Evolutionary conservation across 1,140 invertebrate species (phyloP), one percentile per base, ranked within the genome.

Genomic region (Dufourea novaeangliae): DNA sequence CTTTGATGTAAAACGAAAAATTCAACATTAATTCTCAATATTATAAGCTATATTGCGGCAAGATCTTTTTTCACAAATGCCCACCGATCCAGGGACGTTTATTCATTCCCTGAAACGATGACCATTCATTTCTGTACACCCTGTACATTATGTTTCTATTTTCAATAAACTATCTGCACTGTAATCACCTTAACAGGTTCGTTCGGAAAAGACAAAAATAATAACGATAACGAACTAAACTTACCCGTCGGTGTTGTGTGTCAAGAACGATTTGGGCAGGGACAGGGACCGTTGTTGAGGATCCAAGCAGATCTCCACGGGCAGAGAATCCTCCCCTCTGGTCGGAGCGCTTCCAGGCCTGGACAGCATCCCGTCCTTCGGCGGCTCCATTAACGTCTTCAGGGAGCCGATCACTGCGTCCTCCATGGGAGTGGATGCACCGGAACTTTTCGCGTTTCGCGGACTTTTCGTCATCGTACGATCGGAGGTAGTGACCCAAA

Each of bases 201-300:
- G 20, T n/a, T 17, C 41, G 41, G 4, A n/a, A 6, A 14, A n/a
- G 2, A 7, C 46, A 17, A n/a, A 46, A 5, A 50, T 2, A 20
- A 14, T 0, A 17, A 44, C 22, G 12, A 14, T 29, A 1, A 20
- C 2, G 11, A 57, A 37, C 25, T 12, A 34, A 17, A 91, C 90
- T 91, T 78, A 92, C 90, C 90, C 84, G 74, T 89, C 69, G 46
- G 81, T 85, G 75, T 93, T 90, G 54, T 92, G 92, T 2, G 94
- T 91, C 25, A 94, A 90, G 85, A 95, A 95, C 17, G 94, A 95
- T 84, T 95, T 95, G 5, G 94, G 94, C 78, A 95, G 86, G 2
- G 94, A 95, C 83, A 95, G 92, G 1, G 94, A 95, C 25, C 94
- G 90, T 79, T 94, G 94, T 69, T 94, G 93, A 12, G 92, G 89